Base-by-base conservation (phyloP, 2,888 invertebrate species). In the Dendrolimus houi region DNA sequence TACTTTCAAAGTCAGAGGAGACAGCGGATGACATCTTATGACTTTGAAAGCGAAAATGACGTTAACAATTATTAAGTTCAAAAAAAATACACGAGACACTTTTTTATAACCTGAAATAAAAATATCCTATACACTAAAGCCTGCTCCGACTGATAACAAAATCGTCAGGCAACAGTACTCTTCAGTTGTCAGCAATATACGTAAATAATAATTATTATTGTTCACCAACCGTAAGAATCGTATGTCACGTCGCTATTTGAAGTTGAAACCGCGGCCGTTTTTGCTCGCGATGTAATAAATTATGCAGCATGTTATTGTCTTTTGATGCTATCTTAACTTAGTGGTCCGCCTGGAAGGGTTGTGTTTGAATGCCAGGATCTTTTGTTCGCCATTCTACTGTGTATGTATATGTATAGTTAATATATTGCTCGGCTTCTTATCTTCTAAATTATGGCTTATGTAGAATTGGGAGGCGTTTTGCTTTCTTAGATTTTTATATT, bases 271-370 rank as follows among this genome's bases (percentile, higher is more conserved):
- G 61, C 67, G 68, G 67, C 68, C 71, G 79, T 83, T 84, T 85
- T 84, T 82, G 82, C 75, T 60, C 69, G 67, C 71, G 77, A 75
- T 77, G 77, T 81, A 85, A 86, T 86, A 86, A 86, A 85, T 85
- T 84, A 83, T 76, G 75, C 76, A 77, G 77, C 74, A 69, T 74
- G 72, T 83, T 83, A 86, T 86, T 86, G 86, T 87, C 83, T 79
- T 71, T 60, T 68, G 83, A 86, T 83, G 74, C 61, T 85, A 86
- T 86, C 85, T 80, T 69, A 72, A 77, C 75, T 79, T 74, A 67
- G 77, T 70, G 72, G 71, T 74, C 73, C 72, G 9, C 47, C 47
- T 47, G 47, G 47, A 47, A 47, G 47, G 47, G 47, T 47, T 47
- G 47, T 47, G 47, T 47, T 47, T 47, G 47, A 47, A 47, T 47